These are phyloP conservation scores for Leucophenga varia DNA, from an alignment of 1,140 invertebrate species.

Conservation along the genomic window DNA sequence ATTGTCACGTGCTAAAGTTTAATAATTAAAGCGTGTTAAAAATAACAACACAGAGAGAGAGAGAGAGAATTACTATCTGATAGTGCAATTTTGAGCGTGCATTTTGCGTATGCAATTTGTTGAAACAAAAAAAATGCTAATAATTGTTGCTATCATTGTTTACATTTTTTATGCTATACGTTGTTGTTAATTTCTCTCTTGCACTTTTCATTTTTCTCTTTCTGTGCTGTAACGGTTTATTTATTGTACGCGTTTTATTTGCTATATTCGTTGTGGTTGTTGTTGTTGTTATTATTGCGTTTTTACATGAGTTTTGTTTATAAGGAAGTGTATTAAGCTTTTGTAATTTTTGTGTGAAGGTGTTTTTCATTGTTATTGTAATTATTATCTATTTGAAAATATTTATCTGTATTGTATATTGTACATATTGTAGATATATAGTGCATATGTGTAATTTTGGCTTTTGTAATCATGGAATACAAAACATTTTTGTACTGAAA, in stretches of 20 bases:
- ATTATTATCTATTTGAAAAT: constrained; percentile 9
- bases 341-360: constrained; percentile 34
- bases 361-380: constrained; percentile 26
- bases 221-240: constrained; percentile 40
- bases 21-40: too few species aligned
- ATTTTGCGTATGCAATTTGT: too few species aligned
- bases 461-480: constrained; percentile 44
- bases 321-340: constrained; percentile 37
- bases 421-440: constrained; percentile 10
- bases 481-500: constrained; percentile 41
- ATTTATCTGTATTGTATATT: constrained; percentile 6
- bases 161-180: constrained; percentile 34
- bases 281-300: constrained; percentile 5
- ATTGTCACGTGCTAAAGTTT: too few species aligned
- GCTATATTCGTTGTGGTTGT: too few species aligned
- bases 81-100: too few species aligned
- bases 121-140: too few species aligned
- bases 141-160: constrained; percentile 13
- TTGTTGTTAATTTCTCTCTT: constrained; percentile 9
- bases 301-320: constrained; percentile 12
- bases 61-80: too few species aligned
- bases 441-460: neutral
- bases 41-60: constrained; percentile 2
- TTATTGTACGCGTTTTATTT: too few species aligned
- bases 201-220: too few species aligned